Evolutionary conservation across 1,140 invertebrate genomes (phyloP), one percentile per base, ranked within the genome.

Genomic region (Orussus abietinus): DNA sequence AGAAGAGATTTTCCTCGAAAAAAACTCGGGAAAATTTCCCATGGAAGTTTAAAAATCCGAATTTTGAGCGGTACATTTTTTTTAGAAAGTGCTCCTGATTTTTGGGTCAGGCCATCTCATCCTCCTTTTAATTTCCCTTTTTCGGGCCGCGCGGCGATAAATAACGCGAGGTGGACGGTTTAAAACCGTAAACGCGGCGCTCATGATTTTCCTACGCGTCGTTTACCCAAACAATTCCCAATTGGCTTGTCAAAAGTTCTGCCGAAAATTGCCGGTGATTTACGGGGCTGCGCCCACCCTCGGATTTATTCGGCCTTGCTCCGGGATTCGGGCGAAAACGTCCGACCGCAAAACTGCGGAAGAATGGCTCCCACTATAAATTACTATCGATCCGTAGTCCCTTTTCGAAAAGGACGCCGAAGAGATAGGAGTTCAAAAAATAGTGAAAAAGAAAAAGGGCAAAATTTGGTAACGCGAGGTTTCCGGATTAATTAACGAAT

Each of bases 151-250:
- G 29, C 3, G n/a, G 12, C 3, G 25, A 18, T 31, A 15, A 3
- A 12, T 25, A 5, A 18, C 3, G 38, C 26, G 6, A 29, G 25
- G 14, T 21, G 18, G 19, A 18, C 12, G 4, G 6, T 25, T 25
- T 25, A 7, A 25, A 25, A 6, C 22, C 40, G 52, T 32, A 56
- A 57, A 42, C 53, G 53, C 49, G 47, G 43, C 42, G 45, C 54
- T 56, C 54, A 57, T 57, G 54, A 57, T 57, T 57, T 57, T 57
- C 30, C n/a, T 20, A 11, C 30, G 14, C 49, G 49, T 51, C 52
- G 57, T 59, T 61, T 59, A 61, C 57, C n/a, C 58, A 59, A 61
- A 61, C 58, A 61, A 61, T 61, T 61, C 57, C 58, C 57, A 61
- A 61, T 61, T 61, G 58, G 57, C 57, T 55, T 61, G 58, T 61